A percentile compares a stretch with the other conserved stretches of the same genome.
Conservation (phyloP, 2,888 invertebrate species). For the Dasypolia templi region DNA sequence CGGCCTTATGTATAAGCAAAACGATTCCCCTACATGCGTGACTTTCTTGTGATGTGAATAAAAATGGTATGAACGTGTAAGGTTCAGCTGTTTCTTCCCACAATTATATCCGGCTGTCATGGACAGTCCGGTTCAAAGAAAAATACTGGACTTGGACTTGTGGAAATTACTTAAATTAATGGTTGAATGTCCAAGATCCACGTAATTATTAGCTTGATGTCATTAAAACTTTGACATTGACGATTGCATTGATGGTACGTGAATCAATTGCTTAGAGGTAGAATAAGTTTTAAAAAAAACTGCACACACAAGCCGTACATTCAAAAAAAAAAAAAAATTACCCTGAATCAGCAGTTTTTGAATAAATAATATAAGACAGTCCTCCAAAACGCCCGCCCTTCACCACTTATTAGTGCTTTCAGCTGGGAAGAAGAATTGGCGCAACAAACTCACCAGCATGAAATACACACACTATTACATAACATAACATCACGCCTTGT, state of each 20-base stretch:
- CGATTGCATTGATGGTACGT: background rate
- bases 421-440: no score
- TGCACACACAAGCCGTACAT: no score
- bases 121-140: conserved; percentile 33
- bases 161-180: conserved; percentile 62
- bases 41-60: background rate
- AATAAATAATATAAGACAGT: no score
- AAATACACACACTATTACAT: no score
- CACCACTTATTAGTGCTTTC: no score
- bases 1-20: background rate
- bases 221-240: conserved; percentile 22
- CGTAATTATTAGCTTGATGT: conserved; percentile 33
- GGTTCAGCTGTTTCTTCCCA: conserved; percentile 59
- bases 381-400: no score
- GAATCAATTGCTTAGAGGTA: background rate
- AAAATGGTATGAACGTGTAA: conserved; percentile 39
- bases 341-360: no score
- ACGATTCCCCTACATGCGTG: background rate
- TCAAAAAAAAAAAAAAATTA: no score
- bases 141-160: conserved; percentile 40
- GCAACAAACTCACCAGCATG: no score
- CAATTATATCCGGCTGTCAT: conserved; percentile 42
- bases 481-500: no score
- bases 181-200: conserved; percentile 39
- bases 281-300: background rate